Conservation (phyloP, 2,888 invertebrate genomes). For the Tuta absoluta region DNA sequence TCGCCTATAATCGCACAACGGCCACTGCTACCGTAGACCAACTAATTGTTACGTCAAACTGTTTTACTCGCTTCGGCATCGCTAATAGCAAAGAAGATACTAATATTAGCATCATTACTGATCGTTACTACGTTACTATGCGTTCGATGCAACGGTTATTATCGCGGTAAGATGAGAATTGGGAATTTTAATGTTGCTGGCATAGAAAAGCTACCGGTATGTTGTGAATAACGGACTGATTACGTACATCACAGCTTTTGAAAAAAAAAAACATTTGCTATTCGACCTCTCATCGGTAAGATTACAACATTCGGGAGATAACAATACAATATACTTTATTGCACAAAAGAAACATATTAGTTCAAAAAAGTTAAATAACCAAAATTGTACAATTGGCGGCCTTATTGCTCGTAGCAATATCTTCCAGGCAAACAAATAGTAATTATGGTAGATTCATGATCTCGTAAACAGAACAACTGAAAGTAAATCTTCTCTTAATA, state of each 20-base stretch:
- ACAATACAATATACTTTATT: no score
- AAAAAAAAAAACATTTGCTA: no score
- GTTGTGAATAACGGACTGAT: neutral
- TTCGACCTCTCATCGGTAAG: no score
- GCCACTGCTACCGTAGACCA: neutral
- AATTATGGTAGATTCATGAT: no score
- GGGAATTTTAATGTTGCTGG: slow-evolving; percentile 11
- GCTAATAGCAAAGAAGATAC: slow-evolving; percentile 5
- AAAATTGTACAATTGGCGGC: no score
- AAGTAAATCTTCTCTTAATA: no score
- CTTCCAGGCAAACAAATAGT: no score
- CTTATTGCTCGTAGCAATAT: no score
- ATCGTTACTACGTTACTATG: slow-evolving; percentile 10
- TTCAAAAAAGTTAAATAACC: no score
- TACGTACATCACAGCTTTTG: neutral
- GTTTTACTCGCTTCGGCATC: slow-evolving; percentile 19
- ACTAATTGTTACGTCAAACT: slow-evolving; percentile 26
- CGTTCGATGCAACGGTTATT: slow-evolving; percentile 19
- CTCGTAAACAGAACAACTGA: no score
- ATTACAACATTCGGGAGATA: no score
- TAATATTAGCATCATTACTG: slow-evolving; percentile 18
- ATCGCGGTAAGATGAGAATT: slow-evolving; percentile 9
- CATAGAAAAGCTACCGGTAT: neutral
- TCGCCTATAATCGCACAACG: slow-evolving; percentile 10
- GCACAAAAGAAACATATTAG: no score